Evolutionary conservation across 2,113 vertebrate genomes (phyloP).

Genomic region (Odocoileus hemionus): DNA sequence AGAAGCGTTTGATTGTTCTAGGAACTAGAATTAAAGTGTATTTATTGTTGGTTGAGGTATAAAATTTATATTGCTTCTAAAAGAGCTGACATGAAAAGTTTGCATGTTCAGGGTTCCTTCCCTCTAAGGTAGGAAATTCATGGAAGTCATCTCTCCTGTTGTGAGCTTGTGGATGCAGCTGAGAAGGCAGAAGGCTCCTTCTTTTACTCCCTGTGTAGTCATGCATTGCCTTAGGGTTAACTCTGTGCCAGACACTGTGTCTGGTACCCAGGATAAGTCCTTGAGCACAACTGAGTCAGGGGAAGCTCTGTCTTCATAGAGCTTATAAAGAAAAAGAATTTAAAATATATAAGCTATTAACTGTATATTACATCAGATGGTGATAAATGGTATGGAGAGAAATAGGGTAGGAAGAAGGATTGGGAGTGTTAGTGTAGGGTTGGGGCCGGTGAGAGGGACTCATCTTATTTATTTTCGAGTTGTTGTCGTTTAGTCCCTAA

Average conservation of each 20-base stretch:
- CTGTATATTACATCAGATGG: neutral
- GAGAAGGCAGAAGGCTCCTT: neutral
- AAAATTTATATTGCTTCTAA: neutral
- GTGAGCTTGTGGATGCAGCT: neutral
- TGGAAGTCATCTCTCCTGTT: neutral
- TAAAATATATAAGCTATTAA: neutral
- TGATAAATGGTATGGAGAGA: neutral
- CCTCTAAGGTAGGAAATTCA: neutral
- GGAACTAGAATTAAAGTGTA: neutral
- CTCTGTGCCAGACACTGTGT: neutral
- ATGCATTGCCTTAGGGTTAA: neutral
- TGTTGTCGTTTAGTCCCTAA: neutral
- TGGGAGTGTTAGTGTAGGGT: neutral
- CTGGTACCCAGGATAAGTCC: neutral
- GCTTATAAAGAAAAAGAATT: neutral
- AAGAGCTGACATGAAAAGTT: neutral
- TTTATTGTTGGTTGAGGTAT: neutral
- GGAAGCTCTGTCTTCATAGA: neutral
- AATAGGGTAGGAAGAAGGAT: neutral
- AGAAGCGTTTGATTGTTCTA: neutral
- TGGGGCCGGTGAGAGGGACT: neutral
- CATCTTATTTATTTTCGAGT: neutral
- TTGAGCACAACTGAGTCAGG: neutral
- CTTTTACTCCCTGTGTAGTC: neutral
- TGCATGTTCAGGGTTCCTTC: neutral